phyloP scores from a whole-genome alignment of 1,140 invertebrate species.

The Amphibalanus amphitrite region DNA sequence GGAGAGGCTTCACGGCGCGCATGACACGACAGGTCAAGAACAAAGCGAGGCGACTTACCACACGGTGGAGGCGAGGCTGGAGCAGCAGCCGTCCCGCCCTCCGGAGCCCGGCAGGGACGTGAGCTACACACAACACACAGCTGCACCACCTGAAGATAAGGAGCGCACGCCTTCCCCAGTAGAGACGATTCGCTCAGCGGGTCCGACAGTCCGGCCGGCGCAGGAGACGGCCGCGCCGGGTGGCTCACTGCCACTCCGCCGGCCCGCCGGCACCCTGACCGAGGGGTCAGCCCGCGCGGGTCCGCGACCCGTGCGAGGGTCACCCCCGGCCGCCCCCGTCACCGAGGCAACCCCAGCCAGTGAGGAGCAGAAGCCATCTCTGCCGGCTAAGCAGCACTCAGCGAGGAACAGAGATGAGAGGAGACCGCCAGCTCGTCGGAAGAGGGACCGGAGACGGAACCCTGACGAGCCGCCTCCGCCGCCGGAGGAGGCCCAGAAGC shows the following conservation, averaged over 20 bases:
- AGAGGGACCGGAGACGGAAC: not conserved
- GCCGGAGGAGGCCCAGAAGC: slow-evolving; percentile 11
- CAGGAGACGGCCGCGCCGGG: not conserved
- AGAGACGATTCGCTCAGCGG: not conserved
- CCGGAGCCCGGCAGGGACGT: no score
- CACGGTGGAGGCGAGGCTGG: no score
- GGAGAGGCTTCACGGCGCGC: no score
- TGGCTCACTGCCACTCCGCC: not conserved
- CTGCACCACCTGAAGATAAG: not conserved
- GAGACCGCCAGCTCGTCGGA: not conserved
- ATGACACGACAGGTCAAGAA: no score
- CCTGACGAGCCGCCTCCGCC: slow-evolving; percentile 20
- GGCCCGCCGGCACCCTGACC: no score
- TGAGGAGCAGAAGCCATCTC: not conserved
- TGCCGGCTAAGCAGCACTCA: not conserved
- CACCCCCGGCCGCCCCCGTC: not conserved
- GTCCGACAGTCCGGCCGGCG: not conserved
- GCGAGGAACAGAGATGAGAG: not conserved
- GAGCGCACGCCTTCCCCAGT: not conserved
- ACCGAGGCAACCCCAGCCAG: no score
- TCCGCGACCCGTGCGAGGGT: not conserved
- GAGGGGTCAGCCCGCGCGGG: not conserved
- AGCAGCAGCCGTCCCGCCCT: no score
- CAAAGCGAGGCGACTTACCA: no score
- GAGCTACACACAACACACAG: no score